Percentiles rank a stretch among this genome's conserved stretches.
Evolutionary conservation across 30 jellyfish, hydroid and myxozoan genomes (phyloP).

Genomic region (Mastigias papua): DNA sequence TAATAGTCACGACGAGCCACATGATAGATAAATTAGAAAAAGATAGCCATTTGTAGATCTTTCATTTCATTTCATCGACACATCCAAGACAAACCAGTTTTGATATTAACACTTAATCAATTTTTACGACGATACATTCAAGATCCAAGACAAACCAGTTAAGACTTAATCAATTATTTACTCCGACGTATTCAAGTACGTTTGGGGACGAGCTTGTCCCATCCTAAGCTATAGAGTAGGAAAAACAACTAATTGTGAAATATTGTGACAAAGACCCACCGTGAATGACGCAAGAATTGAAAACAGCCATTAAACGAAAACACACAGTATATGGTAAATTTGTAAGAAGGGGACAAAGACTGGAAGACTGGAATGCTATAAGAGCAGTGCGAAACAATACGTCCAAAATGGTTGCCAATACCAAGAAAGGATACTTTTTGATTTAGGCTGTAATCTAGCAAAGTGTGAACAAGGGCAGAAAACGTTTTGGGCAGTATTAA

Average conservation of each 20-base stretch:
- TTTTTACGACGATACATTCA: too few species aligned
- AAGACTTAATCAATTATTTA: too few species aligned
- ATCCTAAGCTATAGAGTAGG: too few species aligned
- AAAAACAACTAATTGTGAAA: conserved; percentile 39
- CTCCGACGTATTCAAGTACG: too few species aligned
- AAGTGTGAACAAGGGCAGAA: not conserved
- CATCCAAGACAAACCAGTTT: too few species aligned
- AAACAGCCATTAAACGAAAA: conserved; percentile 54
- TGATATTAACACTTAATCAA: too few species aligned
- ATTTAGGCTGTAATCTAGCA: conserved; percentile 40
- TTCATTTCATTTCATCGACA: too few species aligned
- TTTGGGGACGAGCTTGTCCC: too few species aligned
- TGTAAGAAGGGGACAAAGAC: conserved; percentile 48
- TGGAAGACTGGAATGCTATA: conserved; percentile 57
- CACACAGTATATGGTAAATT: conserved; percentile 51
- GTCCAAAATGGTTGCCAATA: conserved; percentile 46
- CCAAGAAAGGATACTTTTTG: conserved; percentile 21
- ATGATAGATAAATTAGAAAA: too few species aligned
- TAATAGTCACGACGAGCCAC: too few species aligned
- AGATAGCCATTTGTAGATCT: too few species aligned
- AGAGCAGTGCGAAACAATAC: conserved; percentile 21
- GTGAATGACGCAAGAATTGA: conserved; percentile 53
- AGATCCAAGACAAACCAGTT: too few species aligned
- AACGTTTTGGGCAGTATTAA: conserved; percentile 20
- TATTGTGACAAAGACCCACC: conserved; percentile 54